Evolutionary conservation across 2,888 invertebrate genomes (phyloP).

Genomic region (Andrena praecox): DNA sequence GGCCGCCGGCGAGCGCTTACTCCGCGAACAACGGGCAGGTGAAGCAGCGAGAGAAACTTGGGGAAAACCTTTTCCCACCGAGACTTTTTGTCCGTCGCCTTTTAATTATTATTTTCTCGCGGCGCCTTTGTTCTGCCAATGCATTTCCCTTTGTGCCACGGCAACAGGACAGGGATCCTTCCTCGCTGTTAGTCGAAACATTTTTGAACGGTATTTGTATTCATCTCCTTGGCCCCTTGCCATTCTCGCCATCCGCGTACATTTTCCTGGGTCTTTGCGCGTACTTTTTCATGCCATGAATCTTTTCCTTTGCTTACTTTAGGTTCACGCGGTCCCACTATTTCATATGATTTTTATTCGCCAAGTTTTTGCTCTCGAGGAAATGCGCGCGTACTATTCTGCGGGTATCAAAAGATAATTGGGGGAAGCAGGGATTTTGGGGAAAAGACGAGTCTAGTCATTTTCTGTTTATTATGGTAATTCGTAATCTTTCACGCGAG

Average conservation of each 20-base stretch:
- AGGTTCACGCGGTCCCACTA: not conserved
- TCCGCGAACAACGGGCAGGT: not conserved
- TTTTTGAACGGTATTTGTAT: slow-evolving; percentile 1
- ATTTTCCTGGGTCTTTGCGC: not conserved
- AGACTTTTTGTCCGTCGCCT: not conserved
- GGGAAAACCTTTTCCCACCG: slow-evolving; percentile 12
- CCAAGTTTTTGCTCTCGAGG: slow-evolving; percentile 12
- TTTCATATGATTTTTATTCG: slow-evolving; percentile 10
- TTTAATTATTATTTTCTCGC: slow-evolving; percentile 38
- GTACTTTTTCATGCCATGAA: slow-evolving; percentile 2
- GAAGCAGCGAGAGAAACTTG: not conserved
- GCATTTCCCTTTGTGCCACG: not conserved
- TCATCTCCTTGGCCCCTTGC: slow-evolving; percentile 5
- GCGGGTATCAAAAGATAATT: slow-evolving; percentile 13
- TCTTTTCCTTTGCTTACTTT: slow-evolving; percentile 4
- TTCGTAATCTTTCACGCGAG: not conserved
- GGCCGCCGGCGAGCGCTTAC: slow-evolving; percentile 5
- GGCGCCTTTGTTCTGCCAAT: not conserved
- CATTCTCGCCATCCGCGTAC: not conserved
- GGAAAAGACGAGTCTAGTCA: slow-evolving; percentile 11
- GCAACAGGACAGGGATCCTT: not conserved
- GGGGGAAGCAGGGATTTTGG: not conserved
- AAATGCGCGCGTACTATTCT: not conserved
- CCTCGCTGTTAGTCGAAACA: not conserved
- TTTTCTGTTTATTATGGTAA: no score